Conservation (phyloP, 2,113 vertebrate species). For the Amphiprion percula region DNA sequence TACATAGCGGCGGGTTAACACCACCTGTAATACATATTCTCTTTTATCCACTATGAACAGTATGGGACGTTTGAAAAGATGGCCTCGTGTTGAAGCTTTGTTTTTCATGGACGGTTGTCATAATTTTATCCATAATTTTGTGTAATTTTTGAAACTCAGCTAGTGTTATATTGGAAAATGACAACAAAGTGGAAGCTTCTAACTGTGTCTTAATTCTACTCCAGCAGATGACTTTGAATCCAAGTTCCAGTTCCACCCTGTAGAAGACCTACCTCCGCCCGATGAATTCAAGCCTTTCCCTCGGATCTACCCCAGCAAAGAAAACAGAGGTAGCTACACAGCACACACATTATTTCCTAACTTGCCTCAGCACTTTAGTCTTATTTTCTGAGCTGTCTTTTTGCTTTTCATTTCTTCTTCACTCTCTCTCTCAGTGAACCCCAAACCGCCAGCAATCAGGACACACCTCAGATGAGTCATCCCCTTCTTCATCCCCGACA, state of each 20-base stretch:
- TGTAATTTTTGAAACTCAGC: not conserved
- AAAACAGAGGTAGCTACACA: constrained; percentile 85
- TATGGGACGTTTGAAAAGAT: no score
- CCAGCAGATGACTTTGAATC: constrained; percentile 95
- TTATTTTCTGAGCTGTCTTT: not conserved
- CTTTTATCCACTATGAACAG: no score
- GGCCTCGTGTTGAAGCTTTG: no score
- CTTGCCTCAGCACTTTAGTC: not conserved
- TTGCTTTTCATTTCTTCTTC: not conserved
- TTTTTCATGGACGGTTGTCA: no score
- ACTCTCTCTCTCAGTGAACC: constrained; percentile 81
- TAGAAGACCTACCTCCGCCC: constrained; percentile 95
- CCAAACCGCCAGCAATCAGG: constrained; percentile 86
- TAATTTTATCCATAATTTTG: no score
- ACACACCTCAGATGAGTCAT: constrained; percentile 84
- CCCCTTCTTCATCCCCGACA: constrained; percentile 9
- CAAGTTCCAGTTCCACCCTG: constrained; percentile 96
- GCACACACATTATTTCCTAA: not conserved
- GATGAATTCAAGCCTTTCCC: constrained; percentile 93
- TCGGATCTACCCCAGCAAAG: constrained; percentile 95
- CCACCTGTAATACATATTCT: no score
- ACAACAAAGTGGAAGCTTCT: not conserved
- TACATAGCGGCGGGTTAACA: no score
- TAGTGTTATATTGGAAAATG: no score
- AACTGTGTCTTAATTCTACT: constrained; percentile 14